A percentile compares a stretch with the other conserved stretches of the same genome.
Conservation (phyloP, 30 jellyfish, hydroid and myxozoan genomes). For the Hydra vulgaris region DNA sequence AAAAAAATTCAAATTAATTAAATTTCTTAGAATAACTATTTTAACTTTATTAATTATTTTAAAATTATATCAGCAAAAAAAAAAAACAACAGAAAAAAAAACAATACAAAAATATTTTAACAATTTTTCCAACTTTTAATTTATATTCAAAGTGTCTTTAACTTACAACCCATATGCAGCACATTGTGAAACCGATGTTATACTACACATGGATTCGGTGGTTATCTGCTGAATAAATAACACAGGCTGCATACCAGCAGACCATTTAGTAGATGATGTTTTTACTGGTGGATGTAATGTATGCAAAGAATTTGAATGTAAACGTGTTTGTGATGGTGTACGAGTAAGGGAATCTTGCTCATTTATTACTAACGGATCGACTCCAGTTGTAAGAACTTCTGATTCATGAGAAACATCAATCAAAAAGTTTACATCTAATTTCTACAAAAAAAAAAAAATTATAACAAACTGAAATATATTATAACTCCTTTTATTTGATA, state of each 20-base stretch:
- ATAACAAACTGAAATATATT: neutral
- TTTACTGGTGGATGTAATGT: conserved; percentile 37
- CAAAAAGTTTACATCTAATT: conserved; percentile 64
- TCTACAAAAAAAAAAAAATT: conserved; percentile 30
- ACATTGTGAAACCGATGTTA: conserved; percentile 64
- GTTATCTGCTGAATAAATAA: conserved; percentile 67
- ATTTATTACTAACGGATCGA: conserved; percentile 19
- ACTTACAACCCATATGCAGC: conserved; percentile 96
- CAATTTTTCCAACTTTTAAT: neutral
- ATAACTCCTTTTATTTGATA: neutral
- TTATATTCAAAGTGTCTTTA: neutral
- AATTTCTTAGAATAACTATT: too few species aligned
- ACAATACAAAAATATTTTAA: too few species aligned
- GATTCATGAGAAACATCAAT: conserved; percentile 67
- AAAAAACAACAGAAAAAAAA: too few species aligned
- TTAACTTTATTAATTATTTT: too few species aligned
- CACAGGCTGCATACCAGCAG: conserved; percentile 89
- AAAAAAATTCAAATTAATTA: too few species aligned
- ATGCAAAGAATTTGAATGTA: conserved; percentile 17
- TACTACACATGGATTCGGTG: conserved; percentile 63
- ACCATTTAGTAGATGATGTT: conserved; percentile 45
- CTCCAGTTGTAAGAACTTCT: conserved; percentile 49
- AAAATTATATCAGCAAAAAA: too few species aligned
- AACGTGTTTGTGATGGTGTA: conserved; percentile 1
- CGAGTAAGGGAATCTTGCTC: conserved; percentile 9